Conservation (phyloP, 2,888 invertebrate species). For the Scotopteryx bipunctaria region DNA sequence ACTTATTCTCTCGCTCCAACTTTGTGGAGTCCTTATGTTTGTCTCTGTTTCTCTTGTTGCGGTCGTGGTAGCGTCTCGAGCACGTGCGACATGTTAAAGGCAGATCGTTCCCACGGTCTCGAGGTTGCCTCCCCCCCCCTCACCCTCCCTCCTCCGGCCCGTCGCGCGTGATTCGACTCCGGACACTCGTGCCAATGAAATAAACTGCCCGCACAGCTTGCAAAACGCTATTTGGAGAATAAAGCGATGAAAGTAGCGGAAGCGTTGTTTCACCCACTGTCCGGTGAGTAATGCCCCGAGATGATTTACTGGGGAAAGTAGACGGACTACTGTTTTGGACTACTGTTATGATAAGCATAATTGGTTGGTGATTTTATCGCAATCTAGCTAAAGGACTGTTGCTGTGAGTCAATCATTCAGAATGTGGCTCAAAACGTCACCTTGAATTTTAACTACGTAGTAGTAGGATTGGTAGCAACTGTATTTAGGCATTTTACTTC, state of each 20-base stretch:
- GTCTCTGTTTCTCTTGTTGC: conserved; percentile 59
- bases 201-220: conserved; percentile 73
- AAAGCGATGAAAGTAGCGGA: conserved; percentile 69
- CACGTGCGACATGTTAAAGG: conserved; percentile 83
- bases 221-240: conserved; percentile 68
- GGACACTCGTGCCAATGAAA: conserved; percentile 71
- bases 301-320: background rate
- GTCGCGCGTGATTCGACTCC: conserved; percentile 68
- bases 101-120: conserved; percentile 82
- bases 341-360: no score
- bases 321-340: no score
- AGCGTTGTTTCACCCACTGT: conserved; percentile 53
- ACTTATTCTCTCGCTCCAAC: conserved; percentile 25
- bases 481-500: no score
- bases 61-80: conserved; percentile 62
- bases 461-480: no score
- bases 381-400: no score
- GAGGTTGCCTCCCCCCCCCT: conserved; percentile 48
- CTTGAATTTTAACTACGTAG: no score
- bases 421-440: no score
- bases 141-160: conserved; percentile 46
- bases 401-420: no score
- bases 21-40: conserved; percentile 30
- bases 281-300: conserved; percentile 32
- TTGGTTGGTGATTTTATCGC: no score